These are phyloP conservation scores for Hafferia zeledoni DNA, from an alignment of 2,797 vertebrate genomes.

Conservation along the genomic window DNA sequence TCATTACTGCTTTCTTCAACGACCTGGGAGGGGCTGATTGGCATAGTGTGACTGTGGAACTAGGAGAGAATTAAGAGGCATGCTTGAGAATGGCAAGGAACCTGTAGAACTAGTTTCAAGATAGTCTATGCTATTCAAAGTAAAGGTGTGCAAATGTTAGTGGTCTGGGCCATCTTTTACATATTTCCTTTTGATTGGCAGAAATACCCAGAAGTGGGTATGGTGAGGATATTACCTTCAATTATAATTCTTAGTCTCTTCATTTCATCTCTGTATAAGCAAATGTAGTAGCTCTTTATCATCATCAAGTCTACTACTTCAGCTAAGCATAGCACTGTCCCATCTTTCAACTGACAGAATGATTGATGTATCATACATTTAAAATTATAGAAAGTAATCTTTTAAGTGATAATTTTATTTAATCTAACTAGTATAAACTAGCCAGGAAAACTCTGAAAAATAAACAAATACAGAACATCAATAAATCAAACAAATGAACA, in stretches of 20 bases:
- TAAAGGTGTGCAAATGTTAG: background rate
- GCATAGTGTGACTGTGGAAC: background rate
- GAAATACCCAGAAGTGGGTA: background rate
- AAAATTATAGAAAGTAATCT: constrained; percentile 40
- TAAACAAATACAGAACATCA: background rate
- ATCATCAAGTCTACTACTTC: background rate
- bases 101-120: background rate
- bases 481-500: background rate
- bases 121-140: background rate
- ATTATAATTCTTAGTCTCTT: background rate
- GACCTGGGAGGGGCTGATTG: constrained; percentile 31
- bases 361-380: background rate
- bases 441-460: background rate
- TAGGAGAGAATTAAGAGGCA: background rate
- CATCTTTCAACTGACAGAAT: constrained; percentile 25
- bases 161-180: background rate
- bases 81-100: background rate
- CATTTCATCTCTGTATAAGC: background rate
- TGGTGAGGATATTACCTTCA: background rate
- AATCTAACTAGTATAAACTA: background rate
- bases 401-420: background rate
- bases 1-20: constrained; percentile 54
- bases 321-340: background rate
- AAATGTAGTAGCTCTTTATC: constrained; percentile 18
- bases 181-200: background rate